phyloP scores from a whole-genome alignment of 2,888 invertebrate genomes.

The Tinea pellionella region DNA sequence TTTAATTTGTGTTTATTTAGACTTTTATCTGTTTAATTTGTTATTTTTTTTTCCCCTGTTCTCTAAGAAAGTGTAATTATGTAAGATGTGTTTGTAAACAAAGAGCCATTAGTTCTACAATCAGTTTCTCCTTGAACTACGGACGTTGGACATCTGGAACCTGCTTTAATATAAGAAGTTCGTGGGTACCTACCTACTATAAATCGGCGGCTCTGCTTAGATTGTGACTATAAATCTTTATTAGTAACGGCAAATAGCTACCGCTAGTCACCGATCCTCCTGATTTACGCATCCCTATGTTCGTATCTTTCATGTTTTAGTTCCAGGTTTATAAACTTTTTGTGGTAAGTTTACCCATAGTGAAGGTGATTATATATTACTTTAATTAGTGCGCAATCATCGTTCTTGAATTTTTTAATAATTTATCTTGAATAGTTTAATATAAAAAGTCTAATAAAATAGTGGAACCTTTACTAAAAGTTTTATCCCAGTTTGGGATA shows the following conservation, averaged over 20 bases:
- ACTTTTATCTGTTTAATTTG: no score
- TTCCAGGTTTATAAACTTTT: no score
- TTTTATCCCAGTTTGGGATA: no score
- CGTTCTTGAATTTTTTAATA: no score
- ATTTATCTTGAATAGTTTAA: no score
- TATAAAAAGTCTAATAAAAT: no score
- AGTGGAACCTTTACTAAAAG: no score
- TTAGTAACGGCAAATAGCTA: background rate
- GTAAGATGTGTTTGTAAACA: background rate
- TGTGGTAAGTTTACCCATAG: no score
- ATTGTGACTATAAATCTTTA: slow-evolving; percentile 8
- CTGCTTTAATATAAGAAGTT: slow-evolving; percentile 2
- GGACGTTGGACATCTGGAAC: background rate
- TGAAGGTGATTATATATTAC: no score
- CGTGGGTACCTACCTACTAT: background rate
- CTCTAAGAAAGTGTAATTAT: background rate
- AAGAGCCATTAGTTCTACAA: background rate
- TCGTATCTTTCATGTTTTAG: background rate
- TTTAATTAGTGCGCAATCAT: no score
- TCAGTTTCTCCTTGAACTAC: background rate
- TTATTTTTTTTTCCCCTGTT: no score
- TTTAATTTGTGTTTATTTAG: no score
- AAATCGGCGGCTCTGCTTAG: background rate
- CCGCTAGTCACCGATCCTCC: background rate
- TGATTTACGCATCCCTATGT: background rate